Evolutionary conservation across 2,797 vertebrate species (phyloP).

Genomic region (Lophura swinhoii): DNA sequence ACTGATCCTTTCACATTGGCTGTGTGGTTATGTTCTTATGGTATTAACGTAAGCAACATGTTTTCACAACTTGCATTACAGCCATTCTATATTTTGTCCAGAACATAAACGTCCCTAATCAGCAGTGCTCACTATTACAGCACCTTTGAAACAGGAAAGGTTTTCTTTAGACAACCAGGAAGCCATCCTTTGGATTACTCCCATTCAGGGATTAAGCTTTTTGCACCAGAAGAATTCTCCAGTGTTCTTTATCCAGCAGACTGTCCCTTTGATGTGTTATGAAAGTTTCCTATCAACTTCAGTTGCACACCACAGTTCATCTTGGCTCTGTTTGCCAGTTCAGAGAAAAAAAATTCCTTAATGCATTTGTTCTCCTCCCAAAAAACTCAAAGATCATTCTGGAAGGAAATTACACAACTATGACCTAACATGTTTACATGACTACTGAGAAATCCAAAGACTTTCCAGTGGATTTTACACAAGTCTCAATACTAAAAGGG

Average conservation of each 20-base stretch:
- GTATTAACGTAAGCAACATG: neutral
- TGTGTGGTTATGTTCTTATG: neutral
- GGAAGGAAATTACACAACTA: neutral
- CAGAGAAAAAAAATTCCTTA: neutral
- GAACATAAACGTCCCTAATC: neutral
- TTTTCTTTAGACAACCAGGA: neutral
- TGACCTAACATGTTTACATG: neutral
- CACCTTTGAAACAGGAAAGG: neutral
- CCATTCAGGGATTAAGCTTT: neutral
- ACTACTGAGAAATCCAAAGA: neutral
- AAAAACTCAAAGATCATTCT: neutral
- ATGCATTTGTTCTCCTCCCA: neutral
- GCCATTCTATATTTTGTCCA: slow-evolving; percentile 1
- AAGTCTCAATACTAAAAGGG: neutral
- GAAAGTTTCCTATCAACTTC: neutral
- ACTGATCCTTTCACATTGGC: neutral
- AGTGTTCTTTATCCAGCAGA: neutral
- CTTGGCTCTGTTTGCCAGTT: neutral
- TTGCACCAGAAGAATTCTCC: neutral
- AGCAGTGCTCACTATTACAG: neutral
- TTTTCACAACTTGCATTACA: slow-evolving; percentile 23
- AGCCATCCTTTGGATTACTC: neutral
- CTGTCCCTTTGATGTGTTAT: neutral
- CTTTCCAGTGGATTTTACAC: neutral
- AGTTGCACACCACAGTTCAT: neutral